Evolutionary conservation across 2,888 invertebrate genomes (phyloP).

Genomic region (Margaritifera margaritifera): DNA sequence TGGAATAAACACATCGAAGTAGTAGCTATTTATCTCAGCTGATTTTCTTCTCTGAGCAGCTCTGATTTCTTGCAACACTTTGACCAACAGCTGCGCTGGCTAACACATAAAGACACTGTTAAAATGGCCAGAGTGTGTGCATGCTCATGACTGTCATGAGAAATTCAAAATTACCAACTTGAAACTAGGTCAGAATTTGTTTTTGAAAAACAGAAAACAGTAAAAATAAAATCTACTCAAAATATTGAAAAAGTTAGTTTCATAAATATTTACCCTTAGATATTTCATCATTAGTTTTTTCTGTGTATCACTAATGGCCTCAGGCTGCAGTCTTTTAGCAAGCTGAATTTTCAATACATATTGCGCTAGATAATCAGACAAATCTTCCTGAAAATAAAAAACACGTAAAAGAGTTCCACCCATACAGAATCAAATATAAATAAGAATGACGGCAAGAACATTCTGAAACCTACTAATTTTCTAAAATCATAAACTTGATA

Average conservation of each 20-base stretch:
- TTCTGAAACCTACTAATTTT: too few species aligned
- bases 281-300: conserved; percentile 49
- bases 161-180: too few species aligned
- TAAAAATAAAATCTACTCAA: background rate
- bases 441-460: background rate
- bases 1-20: too few species aligned
- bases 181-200: background rate
- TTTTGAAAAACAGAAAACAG: background rate
- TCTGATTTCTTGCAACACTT: too few species aligned
- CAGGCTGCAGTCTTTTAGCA: conserved; percentile 50
- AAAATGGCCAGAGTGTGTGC: too few species aligned
- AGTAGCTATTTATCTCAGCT: too few species aligned
- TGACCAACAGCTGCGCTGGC: too few species aligned
- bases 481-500: too few species aligned
- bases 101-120: too few species aligned
- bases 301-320: conserved; percentile 50
- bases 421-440: background rate
- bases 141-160: too few species aligned
- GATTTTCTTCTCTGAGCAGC: too few species aligned
- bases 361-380: conserved; percentile 56
- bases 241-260: background rate
- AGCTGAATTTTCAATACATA: conserved; percentile 47
- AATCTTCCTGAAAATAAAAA: conserved; percentile 47
- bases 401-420: background rate
- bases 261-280: conserved; percentile 42